Base-by-base conservation (phyloP, 1,140 invertebrate species). In the Euura lappo region DNA sequence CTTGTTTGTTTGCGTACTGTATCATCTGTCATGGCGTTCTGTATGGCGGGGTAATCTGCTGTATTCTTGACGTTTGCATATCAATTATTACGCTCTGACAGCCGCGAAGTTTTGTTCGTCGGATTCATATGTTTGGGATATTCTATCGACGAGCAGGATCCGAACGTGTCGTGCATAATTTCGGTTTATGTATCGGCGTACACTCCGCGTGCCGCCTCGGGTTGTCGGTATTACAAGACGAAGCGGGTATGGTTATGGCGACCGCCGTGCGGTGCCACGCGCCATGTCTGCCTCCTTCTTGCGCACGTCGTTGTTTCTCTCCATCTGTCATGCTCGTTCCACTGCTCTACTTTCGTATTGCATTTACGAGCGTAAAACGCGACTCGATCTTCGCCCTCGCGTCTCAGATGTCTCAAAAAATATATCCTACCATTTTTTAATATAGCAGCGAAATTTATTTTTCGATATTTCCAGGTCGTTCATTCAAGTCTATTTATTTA, bases 11-110 rank as follows among this genome's bases (percentile, higher is more conserved):
- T 78, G 80, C 77, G 75, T 78, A 76, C 75, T 73, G 75, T 78
- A 79, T 81, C 78, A 79, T 80, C 81, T 81, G 82, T 83, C 81
- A 84, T 84, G 82, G 80, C 83, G 83, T 78, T 76, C 72, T 28
- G 70, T 73, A 74, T 75, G 78, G 77, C 77, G 76, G 77, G 77
- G 75, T 71, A 66, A 28, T 69, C 42, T 65, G 66, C 64, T 70
- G 60, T 60, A 73, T 70, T 73, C 72, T 74, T 66, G 43, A 69
- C 65, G 43, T 69, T 43, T 6, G 44, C 46, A 45, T 43, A 44
- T 64, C 64, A 28, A 28, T 69, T 6, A 71, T 42, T 42, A 11
- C 5, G 8, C 11, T 60, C 13, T 60, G 70, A 42, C 47, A 46
- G 70, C 70, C 10, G 70, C 70, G 46, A 10, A 51, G 45, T 51